These are phyloP conservation scores for Parochlus steinenii DNA, from an alignment of 2,888 invertebrate species.

Conservation along the genomic window DNA sequence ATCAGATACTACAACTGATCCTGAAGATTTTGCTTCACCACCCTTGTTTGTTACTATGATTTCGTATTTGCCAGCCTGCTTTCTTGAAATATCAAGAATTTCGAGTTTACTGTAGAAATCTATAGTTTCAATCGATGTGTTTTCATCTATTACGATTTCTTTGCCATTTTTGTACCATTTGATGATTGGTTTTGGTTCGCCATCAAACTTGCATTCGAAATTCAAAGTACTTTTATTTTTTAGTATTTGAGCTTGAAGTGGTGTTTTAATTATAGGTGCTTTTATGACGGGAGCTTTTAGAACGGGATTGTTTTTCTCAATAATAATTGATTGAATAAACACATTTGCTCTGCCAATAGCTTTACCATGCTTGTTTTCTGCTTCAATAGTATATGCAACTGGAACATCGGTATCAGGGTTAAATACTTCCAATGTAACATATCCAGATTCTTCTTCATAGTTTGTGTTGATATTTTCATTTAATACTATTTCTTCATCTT, in stretches of 20 bases:
- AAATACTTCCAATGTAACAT: conserved; percentile 42
- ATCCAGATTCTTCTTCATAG: conserved; percentile 43
- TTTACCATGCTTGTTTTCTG: conserved; percentile 53
- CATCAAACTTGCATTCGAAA: conserved; percentile 55
- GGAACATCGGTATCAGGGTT: conserved; percentile 49
- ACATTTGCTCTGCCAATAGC: conserved; percentile 60
- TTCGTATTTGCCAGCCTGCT: conserved; percentile 77
- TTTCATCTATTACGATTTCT: conserved; percentile 46
- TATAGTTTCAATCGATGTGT: conserved; percentile 39
- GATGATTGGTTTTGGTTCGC: conserved; percentile 51
- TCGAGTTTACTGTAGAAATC: conserved; percentile 45
- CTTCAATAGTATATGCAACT: conserved; percentile 49
- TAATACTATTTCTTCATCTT: conserved; percentile 42
- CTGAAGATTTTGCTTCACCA: conserved; percentile 63
- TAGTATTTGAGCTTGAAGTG: conserved; percentile 57
- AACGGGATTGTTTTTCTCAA: conserved; percentile 20
- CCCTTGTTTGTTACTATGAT: conserved; percentile 60
- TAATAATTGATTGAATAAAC: conserved; percentile 35
- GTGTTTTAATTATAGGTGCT: conserved; percentile 60
- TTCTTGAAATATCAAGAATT: conserved; percentile 50
- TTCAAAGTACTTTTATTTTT: conserved; percentile 50
- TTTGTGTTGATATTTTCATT: conserved; percentile 37
- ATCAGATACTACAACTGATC: conserved; percentile 58
- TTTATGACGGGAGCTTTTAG: conserved; percentile 35
- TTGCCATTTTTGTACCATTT: conserved; percentile 77